Base-by-base conservation (phyloP, 2,797 vertebrate genomes). In the Heteromormyrus szaboi region DNA sequence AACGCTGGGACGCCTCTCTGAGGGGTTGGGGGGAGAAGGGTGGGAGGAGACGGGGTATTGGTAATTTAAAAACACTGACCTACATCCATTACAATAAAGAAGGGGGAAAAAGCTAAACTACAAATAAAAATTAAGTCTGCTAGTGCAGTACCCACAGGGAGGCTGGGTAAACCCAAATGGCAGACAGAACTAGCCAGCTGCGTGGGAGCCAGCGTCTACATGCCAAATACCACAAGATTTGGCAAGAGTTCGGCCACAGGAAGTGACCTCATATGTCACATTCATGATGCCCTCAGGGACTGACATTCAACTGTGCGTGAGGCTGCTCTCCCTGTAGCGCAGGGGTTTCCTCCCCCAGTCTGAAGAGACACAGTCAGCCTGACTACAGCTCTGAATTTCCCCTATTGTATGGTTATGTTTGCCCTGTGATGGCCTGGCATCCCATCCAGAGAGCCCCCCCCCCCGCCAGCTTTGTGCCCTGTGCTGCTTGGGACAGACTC, bases 1-100 rank as follows among this genome's bases (percentile, higher is more conserved):
- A 98, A 91, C 96, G 95, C 90, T 96, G 95, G 90, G 95, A 92
- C 46, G 92, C 89, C 87, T 97, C 96, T 91, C 96, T 97, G 90
- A 56, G 91, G 37, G 29, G 89, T 92, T 41, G 91, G 25, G 22
- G 83, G 37, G 48, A 14, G 12, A 59, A 56, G 53, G 46, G 44
- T 1, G 51, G 68, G n/a, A 53, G 53, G 59, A 89, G 65, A 88
- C 1, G 2, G 59, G 68, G 48, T 7, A 19, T 46, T 11, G 11
- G 86, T 44, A 19, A 37, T 29, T 19, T 17, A 62, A 56, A 88
- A 11, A 41, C 4, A 29, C 17, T 22, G 19, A 65, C 33, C 37
- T n/a, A 41, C 37, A 79, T 37, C 37, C 14, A 41, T 37, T 76
- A 76, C 68, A 41, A 76, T 76, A 12, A 41, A 76, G 41, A 33